These are phyloP conservation scores for Ctenomys sociabilis DNA, from an alignment of 2,113 vertebrate genomes.

Conservation along the genomic window DNA sequence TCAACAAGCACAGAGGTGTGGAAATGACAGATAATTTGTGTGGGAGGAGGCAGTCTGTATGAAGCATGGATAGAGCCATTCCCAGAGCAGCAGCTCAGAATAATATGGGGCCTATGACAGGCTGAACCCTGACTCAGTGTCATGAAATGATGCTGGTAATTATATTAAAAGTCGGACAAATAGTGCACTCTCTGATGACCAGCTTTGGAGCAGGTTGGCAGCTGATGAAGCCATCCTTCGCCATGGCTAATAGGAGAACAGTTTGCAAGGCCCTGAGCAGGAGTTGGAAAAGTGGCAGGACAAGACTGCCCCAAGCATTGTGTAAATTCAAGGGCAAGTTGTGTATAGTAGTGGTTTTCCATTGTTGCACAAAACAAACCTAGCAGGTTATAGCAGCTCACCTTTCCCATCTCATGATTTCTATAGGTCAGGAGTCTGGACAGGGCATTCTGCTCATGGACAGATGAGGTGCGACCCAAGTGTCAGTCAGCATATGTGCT, in stretches of 20 bases:
- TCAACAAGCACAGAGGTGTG: conserved; percentile 35
- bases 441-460: background rate
- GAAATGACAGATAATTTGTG: conserved; percentile 72
- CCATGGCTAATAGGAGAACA: background rate
- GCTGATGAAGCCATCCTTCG: conserved; percentile 31
- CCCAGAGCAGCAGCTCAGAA: conserved; percentile 62
- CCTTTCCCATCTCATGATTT: background rate
- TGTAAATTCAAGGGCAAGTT: background rate
- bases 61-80: conserved; percentile 40
- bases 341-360: background rate
- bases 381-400: background rate
- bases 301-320: background rate
- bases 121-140: conserved; percentile 24
- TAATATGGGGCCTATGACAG: conserved; percentile 29
- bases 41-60: conserved; percentile 63
- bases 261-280: background rate
- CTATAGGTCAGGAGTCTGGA: background rate
- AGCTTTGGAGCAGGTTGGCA: conserved; percentile 67
- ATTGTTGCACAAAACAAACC: background rate
- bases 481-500: background rate
- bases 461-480: background rate
- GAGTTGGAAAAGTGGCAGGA: background rate
- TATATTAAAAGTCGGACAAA: conserved; percentile 74
- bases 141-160: conserved; percentile 50
- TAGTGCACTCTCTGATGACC: conserved; percentile 65